These are phyloP conservation scores for Drosophila niveifrons DNA, from an alignment of 2,888 invertebrate species.

Conservation along the genomic window DNA sequence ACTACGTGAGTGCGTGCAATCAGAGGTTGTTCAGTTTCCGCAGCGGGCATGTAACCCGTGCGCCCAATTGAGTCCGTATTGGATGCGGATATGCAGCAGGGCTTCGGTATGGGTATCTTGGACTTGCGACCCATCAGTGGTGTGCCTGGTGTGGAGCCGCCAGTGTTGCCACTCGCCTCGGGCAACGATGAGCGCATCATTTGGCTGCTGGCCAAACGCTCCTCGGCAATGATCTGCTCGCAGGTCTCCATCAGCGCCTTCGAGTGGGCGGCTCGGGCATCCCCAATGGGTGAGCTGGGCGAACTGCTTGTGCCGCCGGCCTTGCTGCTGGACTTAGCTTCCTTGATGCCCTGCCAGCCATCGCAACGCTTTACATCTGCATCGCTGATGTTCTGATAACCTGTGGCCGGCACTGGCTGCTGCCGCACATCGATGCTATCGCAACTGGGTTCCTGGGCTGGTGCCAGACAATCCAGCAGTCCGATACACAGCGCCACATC, in stretches of 20 bases:
- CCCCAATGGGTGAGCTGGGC: conserved; percentile 71
- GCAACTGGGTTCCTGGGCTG: conserved; percentile 69
- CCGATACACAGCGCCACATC: conserved; percentile 73
- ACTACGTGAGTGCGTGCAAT: conserved; percentile 83
- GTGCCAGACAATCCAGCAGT: conserved; percentile 65
- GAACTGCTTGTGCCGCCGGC: conserved; percentile 26
- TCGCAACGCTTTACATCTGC: conserved; percentile 64
- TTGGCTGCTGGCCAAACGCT: conserved; percentile 74
- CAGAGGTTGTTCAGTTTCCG: conserved; percentile 64
- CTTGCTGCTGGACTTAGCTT: neutral
- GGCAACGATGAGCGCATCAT: conserved; percentile 72
- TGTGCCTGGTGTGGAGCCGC: conserved; percentile 58
- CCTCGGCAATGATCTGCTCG: conserved; percentile 82
- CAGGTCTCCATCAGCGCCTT: conserved; percentile 81
- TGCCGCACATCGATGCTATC: conserved; percentile 66
- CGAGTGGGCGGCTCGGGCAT: conserved; percentile 78
- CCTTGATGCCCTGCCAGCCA: conserved; percentile 35
- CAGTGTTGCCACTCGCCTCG: conserved; percentile 15
- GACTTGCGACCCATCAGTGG: conserved; percentile 70
- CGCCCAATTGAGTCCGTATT: conserved; percentile 76
- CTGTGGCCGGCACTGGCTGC: conserved; percentile 63
- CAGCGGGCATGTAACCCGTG: conserved; percentile 59
- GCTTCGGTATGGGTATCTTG: conserved; percentile 76
- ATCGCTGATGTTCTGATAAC: conserved; percentile 67
- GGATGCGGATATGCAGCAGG: conserved; percentile 71